Evolutionary conservation across 2,113 vertebrate species (phyloP), one percentile per base, ranked within the genome.

Genomic region (Anhinga anhinga): DNA sequence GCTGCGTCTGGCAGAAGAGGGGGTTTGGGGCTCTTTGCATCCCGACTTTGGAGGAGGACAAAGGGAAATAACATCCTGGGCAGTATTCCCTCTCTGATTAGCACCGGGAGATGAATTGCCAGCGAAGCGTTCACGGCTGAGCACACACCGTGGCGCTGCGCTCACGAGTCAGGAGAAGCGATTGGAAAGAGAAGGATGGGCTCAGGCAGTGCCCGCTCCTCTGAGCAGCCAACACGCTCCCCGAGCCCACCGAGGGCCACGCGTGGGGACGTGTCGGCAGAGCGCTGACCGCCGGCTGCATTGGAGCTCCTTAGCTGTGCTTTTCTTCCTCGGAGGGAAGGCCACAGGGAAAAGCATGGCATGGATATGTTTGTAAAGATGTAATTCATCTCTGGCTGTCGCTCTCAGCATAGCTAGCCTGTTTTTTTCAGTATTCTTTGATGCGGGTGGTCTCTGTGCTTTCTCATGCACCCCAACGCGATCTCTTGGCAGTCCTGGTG

Each of bases 261-360:
- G 4, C 14, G 1, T 5, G 36, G 71, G 70, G 56, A 4, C 2
- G 5, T 1, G 27, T 11, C 5, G 2, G 19, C 7, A 2, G 47
- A 52, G 49, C 26, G 38, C 67, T 36, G 49, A 27, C 36, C 16
- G 36, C 15, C 21, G 18, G 32, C 32, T 13, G 18, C 8, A 3
- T 50, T 47, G 47, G 38, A 38, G 42, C 70, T 66, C 27, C 3
- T 32, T 36, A 56, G 49, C 72, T 13, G 26, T 4, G 0, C 38
- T 27, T 52, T 15, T 58, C 52, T 66, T n/a, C 36, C 26, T 40
- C 4, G 6, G 34, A 45, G 44, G 44, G 44, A 45, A 45, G 44
- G 44, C 44, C 27, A 5, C 0, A 1, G 34, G 34, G 63, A 40
- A 47, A 44, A 38, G 55, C 38, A 7, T 2, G 1, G 23, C 4